Percentiles rank a stretch among this genome's conserved stretches.
Conservation (phyloP, 2,797 vertebrate species). For the Masticophis lateralis region DNA sequence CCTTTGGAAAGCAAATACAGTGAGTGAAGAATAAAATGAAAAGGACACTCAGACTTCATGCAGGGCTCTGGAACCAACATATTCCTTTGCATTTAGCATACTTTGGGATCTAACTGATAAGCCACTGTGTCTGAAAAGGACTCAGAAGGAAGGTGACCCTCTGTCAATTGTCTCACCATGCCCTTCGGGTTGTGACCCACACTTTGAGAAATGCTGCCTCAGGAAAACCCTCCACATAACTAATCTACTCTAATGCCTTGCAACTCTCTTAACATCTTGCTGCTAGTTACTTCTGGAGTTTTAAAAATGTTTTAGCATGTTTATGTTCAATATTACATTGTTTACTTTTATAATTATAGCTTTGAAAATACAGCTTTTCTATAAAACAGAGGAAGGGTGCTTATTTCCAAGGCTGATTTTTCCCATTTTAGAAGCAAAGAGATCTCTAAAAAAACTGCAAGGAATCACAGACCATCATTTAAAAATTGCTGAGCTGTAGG, state of each 20-base stretch:
- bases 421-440: neutral
- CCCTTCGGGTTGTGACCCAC: neutral
- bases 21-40: neutral
- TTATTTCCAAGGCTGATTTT: neutral
- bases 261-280: neutral
- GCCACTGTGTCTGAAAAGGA: neutral
- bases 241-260: neutral
- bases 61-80: neutral
- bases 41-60: neutral
- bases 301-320: neutral
- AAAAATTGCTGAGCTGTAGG: neutral
- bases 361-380: neutral
- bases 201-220: neutral
- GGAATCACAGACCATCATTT: neutral
- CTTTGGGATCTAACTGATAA: neutral
- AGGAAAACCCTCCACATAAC: neutral
- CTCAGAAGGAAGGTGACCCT: neutral
- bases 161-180: neutral
- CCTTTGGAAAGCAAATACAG: neutral
- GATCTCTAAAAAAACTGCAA: neutral
- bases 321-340: neutral
- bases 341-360: neutral
- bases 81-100: neutral
- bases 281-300: neutral
- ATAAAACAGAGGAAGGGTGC: neutral